A percentile compares a stretch with the other conserved stretches of the same genome.
These are phyloP conservation scores for Hipparchia semele DNA, from an alignment of 2,888 invertebrate genomes.

Conservation along the genomic window DNA sequence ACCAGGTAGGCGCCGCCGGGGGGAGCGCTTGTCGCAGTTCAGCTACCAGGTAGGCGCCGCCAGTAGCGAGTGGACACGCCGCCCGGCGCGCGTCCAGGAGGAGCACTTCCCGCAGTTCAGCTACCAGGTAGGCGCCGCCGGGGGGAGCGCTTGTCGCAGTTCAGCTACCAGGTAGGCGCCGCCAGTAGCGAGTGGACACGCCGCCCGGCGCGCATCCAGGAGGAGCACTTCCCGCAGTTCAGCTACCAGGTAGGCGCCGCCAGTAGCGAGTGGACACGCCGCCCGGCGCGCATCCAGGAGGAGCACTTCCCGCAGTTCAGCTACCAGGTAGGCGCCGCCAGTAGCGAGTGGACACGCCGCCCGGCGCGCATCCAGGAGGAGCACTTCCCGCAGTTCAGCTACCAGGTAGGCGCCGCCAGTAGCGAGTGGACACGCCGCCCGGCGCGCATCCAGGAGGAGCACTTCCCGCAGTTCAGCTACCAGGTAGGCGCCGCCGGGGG, in stretches of 20 bases:
- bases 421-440: background rate
- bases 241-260: no score
- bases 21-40: no score
- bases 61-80: no score
- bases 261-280: background rate
- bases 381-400: constrained; percentile 91
- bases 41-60: no score
- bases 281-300: constrained; percentile 6
- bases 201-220: background rate
- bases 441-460: constrained; percentile 7
- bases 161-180: constrained; percentile 72
- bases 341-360: background rate
- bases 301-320: constrained; percentile 4
- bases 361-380: constrained; percentile 6
- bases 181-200: background rate
- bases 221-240: no score
- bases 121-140: no score
- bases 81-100: background rate
- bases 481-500: background rate
- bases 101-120: no score
- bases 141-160: background rate
- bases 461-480: constrained; percentile 4
- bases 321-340: background rate
- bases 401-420: constrained; percentile 78
- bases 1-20: constrained; percentile 74